Conservation (phyloP, 2,113 vertebrate genomes). For the Clarias magur region DNA sequence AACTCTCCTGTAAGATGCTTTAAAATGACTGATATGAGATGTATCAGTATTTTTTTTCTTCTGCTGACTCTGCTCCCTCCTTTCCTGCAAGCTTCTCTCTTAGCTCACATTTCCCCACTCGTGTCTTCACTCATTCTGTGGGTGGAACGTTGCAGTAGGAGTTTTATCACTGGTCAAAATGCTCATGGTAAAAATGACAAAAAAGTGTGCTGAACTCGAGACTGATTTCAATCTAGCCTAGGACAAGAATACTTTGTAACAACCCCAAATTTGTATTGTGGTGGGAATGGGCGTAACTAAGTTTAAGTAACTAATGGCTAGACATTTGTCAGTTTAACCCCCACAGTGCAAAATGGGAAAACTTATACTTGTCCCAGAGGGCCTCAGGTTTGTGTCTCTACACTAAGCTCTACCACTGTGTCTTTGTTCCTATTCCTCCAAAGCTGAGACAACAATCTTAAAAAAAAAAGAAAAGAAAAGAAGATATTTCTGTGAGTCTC, state of each 20-base stretch:
- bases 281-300: neutral
- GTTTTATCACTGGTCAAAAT: neutral
- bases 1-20: neutral
- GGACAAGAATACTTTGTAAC: neutral
- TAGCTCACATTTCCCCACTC: constrained; percentile 28
- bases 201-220: neutral
- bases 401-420: neutral
- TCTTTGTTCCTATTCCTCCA: neutral
- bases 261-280: neutral
- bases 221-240: neutral
- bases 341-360: neutral
- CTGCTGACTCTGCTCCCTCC: constrained; percentile 65
- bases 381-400: neutral
- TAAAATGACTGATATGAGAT: neutral
- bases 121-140: neutral
- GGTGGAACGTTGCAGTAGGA: neutral
- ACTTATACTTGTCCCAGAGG: neutral
- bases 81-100: constrained; percentile 22
- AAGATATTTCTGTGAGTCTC: neutral
- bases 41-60: constrained; percentile 59
- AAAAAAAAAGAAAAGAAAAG: neutral
- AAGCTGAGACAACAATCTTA: neutral
- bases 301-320: neutral
- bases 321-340: neutral
- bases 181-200: neutral